Evolutionary conservation across 2,888 invertebrate genomes (phyloP).

Genomic region (Pristionchus entomophagus): DNA sequence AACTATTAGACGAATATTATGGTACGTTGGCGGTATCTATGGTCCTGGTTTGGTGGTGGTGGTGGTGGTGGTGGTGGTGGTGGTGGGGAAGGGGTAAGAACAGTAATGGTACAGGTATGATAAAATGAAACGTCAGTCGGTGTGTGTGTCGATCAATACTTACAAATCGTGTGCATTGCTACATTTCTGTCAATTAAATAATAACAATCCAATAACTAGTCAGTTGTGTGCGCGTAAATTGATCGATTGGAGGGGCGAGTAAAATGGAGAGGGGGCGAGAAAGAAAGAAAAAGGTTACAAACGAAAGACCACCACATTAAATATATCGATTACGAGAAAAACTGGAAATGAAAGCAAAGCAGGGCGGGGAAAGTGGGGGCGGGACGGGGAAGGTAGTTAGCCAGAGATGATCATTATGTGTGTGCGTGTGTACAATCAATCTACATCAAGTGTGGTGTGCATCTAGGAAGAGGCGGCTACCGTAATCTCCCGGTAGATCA

Average conservation of each 20-base stretch:
- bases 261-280: no score
- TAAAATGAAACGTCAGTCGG: constrained; percentile 6
- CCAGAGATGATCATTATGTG: background rate
- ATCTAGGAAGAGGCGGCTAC: background rate
- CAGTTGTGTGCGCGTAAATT: no score
- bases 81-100: background rate
- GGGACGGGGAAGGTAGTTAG: no score
- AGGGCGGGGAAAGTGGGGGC: background rate
- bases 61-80: background rate
- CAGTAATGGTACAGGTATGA: constrained; percentile 29
- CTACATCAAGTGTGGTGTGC: no score
- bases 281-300: no score
- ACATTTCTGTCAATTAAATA: constrained; percentile 3
- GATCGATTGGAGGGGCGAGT: constrained; percentile 23
- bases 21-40: background rate
- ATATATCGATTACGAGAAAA: background rate
- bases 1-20: constrained; percentile 34
- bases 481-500: no score
- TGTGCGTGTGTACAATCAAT: no score
- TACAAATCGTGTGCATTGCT: background rate
- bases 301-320: no score
- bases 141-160: constrained; percentile 28
- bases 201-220: constrained; percentile 20
- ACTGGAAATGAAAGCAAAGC: background rate
- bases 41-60: background rate